phyloP scores from a whole-genome alignment of 1,140 invertebrate genomes.

The Diplogasteroides magnus region DNA sequence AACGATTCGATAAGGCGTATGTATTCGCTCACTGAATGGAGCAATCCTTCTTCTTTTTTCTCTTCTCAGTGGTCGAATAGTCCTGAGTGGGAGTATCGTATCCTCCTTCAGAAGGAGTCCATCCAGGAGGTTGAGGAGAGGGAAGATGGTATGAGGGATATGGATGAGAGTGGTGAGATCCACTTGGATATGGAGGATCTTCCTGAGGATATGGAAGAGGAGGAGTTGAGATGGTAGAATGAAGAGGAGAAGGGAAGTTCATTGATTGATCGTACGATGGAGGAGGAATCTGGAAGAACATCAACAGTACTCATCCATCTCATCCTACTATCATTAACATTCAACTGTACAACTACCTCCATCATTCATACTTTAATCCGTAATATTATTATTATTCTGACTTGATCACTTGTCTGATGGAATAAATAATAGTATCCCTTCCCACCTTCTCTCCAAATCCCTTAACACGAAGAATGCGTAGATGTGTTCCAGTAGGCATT shows the following conservation, averaged over 20 bases:
- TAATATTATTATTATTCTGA: background rate
- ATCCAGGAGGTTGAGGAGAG: no score
- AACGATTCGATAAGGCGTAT: no score
- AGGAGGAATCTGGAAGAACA: background rate
- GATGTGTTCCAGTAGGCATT: slow-evolving; percentile 25
- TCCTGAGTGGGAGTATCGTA: no score
- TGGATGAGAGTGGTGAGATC: no score
- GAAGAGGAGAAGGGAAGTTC: background rate
- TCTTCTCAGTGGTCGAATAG: no score
- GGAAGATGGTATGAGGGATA: no score
- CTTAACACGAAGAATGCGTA: slow-evolving; percentile 45
- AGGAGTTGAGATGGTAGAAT: background rate
- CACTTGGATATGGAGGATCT: background rate
- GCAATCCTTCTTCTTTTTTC: background rate
- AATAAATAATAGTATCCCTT: no score
- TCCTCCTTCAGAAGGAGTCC: no score
- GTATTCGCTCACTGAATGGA: no score
- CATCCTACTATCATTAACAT: background rate
- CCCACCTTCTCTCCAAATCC: slow-evolving; percentile 27
- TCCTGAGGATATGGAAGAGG: background rate
- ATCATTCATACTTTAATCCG: no score
- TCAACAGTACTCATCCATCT: background rate
- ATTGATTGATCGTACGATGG: background rate
- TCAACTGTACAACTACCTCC: background rate
- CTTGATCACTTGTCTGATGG: no score